Evolutionary conservation across 1,140 invertebrate species (phyloP).

Genomic region (Anastatus disparis): DNA sequence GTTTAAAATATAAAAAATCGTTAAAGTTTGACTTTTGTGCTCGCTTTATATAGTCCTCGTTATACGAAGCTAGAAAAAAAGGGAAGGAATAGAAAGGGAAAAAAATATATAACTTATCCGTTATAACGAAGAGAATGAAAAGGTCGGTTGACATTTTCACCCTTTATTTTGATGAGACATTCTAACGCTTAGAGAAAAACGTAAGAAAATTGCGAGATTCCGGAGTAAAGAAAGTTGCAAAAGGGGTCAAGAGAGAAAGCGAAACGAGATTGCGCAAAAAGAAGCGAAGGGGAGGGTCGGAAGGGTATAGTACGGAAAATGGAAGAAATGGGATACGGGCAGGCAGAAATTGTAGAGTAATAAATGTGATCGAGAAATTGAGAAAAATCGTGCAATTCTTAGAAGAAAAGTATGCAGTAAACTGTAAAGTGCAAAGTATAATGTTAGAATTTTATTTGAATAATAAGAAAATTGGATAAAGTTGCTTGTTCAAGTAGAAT

Average conservation of each 20-base stretch:
- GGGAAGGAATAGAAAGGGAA: too few relatives aligned
- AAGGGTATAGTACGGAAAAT: background rate
- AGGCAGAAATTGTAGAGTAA: conserved; percentile 17
- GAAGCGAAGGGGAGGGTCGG: background rate
- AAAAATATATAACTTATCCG: too few relatives aligned
- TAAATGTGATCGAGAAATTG: conserved; percentile 22
- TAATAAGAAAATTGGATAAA: too few relatives aligned
- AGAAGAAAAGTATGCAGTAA: background rate
- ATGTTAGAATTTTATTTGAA: too few relatives aligned
- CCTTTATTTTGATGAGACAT: conserved; percentile 15
- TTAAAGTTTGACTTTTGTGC: too few relatives aligned
- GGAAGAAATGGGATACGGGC: background rate
- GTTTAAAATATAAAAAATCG: too few relatives aligned
- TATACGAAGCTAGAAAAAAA: too few relatives aligned
- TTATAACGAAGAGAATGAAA: too few relatives aligned
- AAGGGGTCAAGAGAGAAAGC: background rate
- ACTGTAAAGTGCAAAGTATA: background rate
- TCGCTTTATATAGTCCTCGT: too few relatives aligned
- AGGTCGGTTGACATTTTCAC: background rate
- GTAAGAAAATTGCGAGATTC: conserved; percentile 22
- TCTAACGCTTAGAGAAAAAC: background rate
- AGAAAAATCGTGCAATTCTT: background rate
- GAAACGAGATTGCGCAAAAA: background rate
- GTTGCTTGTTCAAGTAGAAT: too few relatives aligned
- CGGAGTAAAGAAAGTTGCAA: background rate